Base-by-base conservation (phyloP, 2,888 invertebrate species). In the Ichneumoninae sp. region DNA sequence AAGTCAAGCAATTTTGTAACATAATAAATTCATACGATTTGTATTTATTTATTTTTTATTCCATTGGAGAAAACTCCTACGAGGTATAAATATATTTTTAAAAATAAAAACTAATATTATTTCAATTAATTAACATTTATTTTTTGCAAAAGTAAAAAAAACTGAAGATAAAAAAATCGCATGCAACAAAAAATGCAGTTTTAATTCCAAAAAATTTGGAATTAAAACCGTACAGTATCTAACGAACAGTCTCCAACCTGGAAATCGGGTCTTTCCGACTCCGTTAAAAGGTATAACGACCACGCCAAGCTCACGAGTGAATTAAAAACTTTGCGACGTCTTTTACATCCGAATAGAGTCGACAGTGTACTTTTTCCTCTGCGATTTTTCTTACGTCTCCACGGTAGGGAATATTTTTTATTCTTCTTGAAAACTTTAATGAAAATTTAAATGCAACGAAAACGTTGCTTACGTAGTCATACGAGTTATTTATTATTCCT, bases 401-500 rank as follows among this genome's bases (percentile, higher is more conserved):
- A n/a, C 5, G 5, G 33, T 54, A 19, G 16, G 8, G 10, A 8
- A 36, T 36, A 33, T 33, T 19, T 71, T 71, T 22, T 5, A 36
- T 66, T 5, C 5, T 7, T 22, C n/a, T 22, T 13, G 36, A 2
- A 22, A 76, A 40, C 33, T 36, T 54, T 36, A 1, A 6, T n/a
- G n/a, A 72, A 16, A 72, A 36, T 47, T n/a, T 10, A 65, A 40
- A 16, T 2, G 10, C 33, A 44, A 79, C 16, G 60, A 50, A n/a
- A 65, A 65, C 13, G 33, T 30, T 40, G 10, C 68, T 72, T 60
- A n/a, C 16, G 5, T 47, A 40, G 52, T 40, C 36, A 62, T 52
- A 30, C 26, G 22, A 40, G 26, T 3, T 40, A 22, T 22, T 74
- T 40, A 79, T 62, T 70, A 40, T 79, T 62, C 57, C 44, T 60